A percentile compares a stretch with the other conserved stretches of the same genome.
Conservation (phyloP, 2,888 invertebrate genomes). For the Oscheius onirici region DNA sequence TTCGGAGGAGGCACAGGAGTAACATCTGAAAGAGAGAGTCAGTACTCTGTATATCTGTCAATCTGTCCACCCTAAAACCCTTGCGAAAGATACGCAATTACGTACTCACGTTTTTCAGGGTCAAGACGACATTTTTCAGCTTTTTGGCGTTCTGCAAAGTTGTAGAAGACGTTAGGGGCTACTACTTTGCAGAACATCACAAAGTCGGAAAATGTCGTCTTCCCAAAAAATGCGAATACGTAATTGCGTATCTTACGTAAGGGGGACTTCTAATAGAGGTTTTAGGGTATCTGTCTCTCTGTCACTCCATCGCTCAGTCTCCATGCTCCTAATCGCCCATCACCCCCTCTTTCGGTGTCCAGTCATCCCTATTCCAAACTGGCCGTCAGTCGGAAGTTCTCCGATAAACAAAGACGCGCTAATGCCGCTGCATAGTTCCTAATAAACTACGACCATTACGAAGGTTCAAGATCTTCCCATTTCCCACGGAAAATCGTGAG, state of each 20-base stretch:
- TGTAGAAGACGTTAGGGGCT: no score
- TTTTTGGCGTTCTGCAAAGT: no score
- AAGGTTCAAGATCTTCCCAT: background rate
- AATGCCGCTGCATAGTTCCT: constrained; percentile 13
- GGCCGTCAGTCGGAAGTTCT: constrained; percentile 29
- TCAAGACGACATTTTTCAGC: no score
- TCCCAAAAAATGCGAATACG: no score
- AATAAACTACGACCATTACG: background rate
- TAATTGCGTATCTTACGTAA: background rate
- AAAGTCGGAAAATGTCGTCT: no score
- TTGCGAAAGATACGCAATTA: no score
- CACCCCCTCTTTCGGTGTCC: background rate
- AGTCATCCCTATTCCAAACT: background rate
- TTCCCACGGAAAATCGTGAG: constrained; percentile 7
- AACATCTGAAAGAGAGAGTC: constrained; percentile 52
- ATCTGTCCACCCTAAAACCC: background rate
- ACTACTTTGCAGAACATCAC: no score
- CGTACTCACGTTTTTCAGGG: no score
- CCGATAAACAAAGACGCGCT: constrained; percentile 29
- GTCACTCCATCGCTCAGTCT: background rate
- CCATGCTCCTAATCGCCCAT: background rate
- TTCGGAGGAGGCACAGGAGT: constrained; percentile 56
- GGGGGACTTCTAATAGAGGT: background rate
- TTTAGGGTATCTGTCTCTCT: background rate
- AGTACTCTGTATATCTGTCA: background rate